Percentiles rank a stretch among this genome's conserved stretches.
These are phyloP conservation scores for Aphidius gifuensis DNA, from an alignment of 1,140 invertebrate species.

Conservation along the genomic window DNA sequence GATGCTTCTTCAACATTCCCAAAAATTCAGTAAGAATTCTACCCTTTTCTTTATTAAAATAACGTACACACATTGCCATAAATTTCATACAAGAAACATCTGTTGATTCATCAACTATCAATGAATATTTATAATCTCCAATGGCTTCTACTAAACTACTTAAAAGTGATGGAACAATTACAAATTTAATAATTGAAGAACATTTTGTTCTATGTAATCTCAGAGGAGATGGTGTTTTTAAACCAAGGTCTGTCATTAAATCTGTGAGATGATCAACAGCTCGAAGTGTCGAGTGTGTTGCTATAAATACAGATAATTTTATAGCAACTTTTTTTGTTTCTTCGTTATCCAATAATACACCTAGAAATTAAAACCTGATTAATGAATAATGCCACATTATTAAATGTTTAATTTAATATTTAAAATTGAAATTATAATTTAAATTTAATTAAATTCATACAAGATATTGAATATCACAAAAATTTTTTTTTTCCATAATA, in stretches of 20 bases:
- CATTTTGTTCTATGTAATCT: constrained; percentile 30
- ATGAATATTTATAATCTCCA: constrained; percentile 22
- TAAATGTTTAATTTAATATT: too few species aligned
- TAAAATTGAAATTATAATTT: too few species aligned
- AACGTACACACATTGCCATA: constrained; percentile 37
- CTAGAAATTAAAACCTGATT: constrained; percentile 4
- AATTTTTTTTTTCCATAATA: too few species aligned
- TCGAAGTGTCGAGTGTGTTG: constrained; percentile 24
- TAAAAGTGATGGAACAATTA: constrained; percentile 25
- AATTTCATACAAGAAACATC: constrained; percentile 40
- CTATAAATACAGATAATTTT: constrained; percentile 25
- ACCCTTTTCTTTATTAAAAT: constrained; percentile 33
- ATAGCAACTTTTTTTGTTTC: constrained; percentile 24
- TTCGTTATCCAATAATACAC: not conserved
- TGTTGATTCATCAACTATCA: constrained; percentile 35
- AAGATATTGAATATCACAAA: too few species aligned
- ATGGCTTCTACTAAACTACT: constrained; percentile 27
- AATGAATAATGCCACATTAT: too few species aligned
- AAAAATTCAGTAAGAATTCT: constrained; percentile 35
- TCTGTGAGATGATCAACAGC: constrained; percentile 28
- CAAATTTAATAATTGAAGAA: constrained; percentile 26
- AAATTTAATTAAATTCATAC: too few species aligned
- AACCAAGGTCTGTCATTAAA: constrained; percentile 23
- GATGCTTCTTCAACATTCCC: constrained; percentile 24
- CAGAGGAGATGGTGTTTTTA: constrained; percentile 19